phyloP scores from a whole-genome alignment of 2,113 vertebrate genomes.

The Epinephelus lanceolatus region DNA sequence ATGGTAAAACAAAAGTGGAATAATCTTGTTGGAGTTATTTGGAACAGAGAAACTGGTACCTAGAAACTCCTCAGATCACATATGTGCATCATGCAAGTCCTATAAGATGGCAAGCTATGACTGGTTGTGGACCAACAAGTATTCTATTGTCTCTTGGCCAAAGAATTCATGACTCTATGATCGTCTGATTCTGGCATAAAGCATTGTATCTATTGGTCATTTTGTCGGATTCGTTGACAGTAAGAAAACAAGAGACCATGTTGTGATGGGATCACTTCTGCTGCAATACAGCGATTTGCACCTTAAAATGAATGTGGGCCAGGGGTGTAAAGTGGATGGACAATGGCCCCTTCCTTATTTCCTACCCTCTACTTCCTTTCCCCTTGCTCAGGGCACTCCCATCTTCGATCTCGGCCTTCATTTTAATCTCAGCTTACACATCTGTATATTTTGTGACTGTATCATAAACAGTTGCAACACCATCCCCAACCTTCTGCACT shows the following conservation, averaged over 20 bases:
- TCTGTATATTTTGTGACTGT: no score
- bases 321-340: no score
- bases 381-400: no score
- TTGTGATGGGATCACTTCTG: no score
- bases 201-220: neutral
- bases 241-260: neutral
- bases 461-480: no score
- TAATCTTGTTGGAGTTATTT: neutral
- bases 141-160: neutral
- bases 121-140: neutral
- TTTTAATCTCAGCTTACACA: no score
- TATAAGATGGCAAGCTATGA: neutral
- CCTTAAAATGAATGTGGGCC: no score
- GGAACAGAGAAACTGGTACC: neutral
- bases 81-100: neutral
- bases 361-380: no score
- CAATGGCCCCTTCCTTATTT: no score
- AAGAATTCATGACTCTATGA: neutral
- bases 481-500: neutral
- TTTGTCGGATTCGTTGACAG: neutral
- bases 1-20: neutral
- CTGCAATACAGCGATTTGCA: no score
- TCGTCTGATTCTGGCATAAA: neutral
- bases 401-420: no score
- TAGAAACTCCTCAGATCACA: neutral